phyloP scores from a whole-genome alignment of 2,797 vertebrate genomes.

The Allobates femoralis region DNA sequence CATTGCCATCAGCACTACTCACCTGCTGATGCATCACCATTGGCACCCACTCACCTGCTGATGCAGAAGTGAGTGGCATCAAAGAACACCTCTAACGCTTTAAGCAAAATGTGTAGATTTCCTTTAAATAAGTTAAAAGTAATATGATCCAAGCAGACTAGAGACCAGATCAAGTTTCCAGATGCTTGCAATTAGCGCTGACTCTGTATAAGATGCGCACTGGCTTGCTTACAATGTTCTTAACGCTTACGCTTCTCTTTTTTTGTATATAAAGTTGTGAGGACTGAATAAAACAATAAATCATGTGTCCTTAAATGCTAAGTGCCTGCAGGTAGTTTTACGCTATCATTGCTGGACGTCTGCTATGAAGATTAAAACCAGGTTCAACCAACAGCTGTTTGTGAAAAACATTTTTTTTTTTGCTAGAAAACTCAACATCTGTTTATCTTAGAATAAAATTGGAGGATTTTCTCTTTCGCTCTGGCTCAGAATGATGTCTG shows the following conservation, averaged over 20 bases:
- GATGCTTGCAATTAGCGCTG: constrained; percentile 26
- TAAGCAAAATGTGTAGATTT: neutral
- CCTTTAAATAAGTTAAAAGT: neutral
- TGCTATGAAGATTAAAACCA: neutral
- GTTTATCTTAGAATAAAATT: constrained; percentile 10
- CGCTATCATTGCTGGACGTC: constrained; percentile 3
- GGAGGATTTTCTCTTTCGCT: neutral
- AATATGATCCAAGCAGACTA: neutral
- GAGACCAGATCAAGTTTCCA: neutral
- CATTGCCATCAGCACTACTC: too few species aligned
- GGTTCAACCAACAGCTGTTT: constrained; percentile 32
- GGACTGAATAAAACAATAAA: neutral
- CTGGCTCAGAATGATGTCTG: constrained; percentile 41
- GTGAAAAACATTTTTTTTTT: neutral
- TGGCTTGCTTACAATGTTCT: neutral
- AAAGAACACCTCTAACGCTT: neutral
- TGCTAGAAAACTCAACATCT: constrained; percentile 33
- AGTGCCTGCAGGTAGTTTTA: constrained; percentile 24
- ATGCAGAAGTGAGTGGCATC: too few species aligned
- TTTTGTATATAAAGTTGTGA: neutral
- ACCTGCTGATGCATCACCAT: too few species aligned
- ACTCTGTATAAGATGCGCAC: constrained; percentile 14
- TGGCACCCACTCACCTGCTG: too few species aligned
- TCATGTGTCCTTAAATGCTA: neutral
- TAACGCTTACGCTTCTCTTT: neutral